A percentile compares a stretch with the other conserved stretches of the same genome.
Conservation (phyloP, 2,888 invertebrate genomes). For the Entomobrya proxima region DNA sequence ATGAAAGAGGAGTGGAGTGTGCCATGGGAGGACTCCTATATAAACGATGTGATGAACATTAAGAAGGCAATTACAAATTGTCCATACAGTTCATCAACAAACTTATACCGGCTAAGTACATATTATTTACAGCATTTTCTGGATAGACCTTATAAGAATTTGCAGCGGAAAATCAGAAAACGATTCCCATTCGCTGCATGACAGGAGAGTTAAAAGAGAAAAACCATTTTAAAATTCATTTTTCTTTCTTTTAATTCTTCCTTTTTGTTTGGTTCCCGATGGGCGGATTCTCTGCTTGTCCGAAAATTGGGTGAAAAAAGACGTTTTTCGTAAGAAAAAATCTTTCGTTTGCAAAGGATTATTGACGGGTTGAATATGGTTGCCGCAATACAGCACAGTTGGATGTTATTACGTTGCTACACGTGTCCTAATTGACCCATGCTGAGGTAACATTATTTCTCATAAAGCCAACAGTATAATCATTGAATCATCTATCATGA, state of each 20-base stretch:
- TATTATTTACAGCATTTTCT: background rate
- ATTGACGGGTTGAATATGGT: background rate
- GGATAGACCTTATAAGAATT: background rate
- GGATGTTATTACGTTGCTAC: constrained; percentile 62
- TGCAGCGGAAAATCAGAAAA: constrained; percentile 41
- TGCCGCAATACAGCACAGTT: constrained; percentile 31
- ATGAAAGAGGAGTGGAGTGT: constrained; percentile 57
- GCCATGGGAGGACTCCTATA: constrained; percentile 21
- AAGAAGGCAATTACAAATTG: constrained; percentile 58
- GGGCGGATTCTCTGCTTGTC: constrained; percentile 55
- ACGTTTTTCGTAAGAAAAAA: constrained; percentile 48
- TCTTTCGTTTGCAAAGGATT: background rate
- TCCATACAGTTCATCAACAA: background rate
- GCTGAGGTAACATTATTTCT: constrained; percentile 34
- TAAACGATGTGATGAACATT: background rate
- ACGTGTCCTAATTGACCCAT: constrained; percentile 66
- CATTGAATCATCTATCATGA: constrained; percentile 47
- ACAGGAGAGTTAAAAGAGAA: constrained; percentile 19
- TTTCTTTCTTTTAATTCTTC: constrained; percentile 1
- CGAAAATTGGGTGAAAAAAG: constrained; percentile 59
- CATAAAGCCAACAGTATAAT: constrained; percentile 18
- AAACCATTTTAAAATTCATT: constrained; percentile 4
- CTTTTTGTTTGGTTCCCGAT: background rate
- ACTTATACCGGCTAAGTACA: background rate
- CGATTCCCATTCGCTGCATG: constrained; percentile 26